These are phyloP conservation scores for Drosophila insularis DNA, from an alignment of 1,140 invertebrate genomes.

Conservation along the genomic window DNA sequence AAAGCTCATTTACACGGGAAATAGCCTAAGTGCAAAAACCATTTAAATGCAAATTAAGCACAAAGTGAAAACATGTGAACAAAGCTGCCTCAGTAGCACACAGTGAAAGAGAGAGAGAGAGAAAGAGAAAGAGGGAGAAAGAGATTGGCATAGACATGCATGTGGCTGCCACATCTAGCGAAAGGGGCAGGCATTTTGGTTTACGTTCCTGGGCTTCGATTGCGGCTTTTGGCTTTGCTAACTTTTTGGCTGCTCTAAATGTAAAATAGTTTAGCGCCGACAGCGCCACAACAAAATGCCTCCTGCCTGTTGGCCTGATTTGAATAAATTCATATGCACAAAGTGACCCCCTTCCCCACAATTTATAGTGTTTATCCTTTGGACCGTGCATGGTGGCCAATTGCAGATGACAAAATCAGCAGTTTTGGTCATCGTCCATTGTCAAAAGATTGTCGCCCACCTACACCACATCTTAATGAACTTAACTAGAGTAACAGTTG, in stretches of 20 bases:
- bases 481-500: slow-evolving; percentile 42
- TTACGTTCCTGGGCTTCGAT: slow-evolving; percentile 43
- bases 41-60: slow-evolving; percentile 82
- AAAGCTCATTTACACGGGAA: slow-evolving; percentile 82
- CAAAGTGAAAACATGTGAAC: slow-evolving; percentile 82
- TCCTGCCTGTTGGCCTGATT: slow-evolving; percentile 39
- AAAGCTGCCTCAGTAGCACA: slow-evolving; percentile 47
- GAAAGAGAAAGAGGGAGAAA: not conserved
- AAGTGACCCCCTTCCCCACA: slow-evolving; percentile 38
- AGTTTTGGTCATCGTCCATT: slow-evolving; percentile 12
- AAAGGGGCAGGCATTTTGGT: slow-evolving; percentile 3
- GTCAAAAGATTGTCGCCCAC: slow-evolving; percentile 20
- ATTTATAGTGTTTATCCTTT: slow-evolving; percentile 47
- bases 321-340: slow-evolving; percentile 78
- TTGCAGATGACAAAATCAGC: slow-evolving; percentile 46
- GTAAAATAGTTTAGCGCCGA: slow-evolving; percentile 70
- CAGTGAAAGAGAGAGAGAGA: slow-evolving; percentile 9
- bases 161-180: slow-evolving; percentile 23
- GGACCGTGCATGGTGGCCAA: slow-evolving; percentile 24
- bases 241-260: slow-evolving; percentile 62
- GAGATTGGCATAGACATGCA: slow-evolving; percentile 27
- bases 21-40: slow-evolving; percentile 81
- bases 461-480: slow-evolving; percentile 51
- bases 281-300: slow-evolving; percentile 67
- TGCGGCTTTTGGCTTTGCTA: slow-evolving; percentile 33